phyloP scores from a whole-genome alignment of 2,888 invertebrate species.

The Drosophila anomalata region DNA sequence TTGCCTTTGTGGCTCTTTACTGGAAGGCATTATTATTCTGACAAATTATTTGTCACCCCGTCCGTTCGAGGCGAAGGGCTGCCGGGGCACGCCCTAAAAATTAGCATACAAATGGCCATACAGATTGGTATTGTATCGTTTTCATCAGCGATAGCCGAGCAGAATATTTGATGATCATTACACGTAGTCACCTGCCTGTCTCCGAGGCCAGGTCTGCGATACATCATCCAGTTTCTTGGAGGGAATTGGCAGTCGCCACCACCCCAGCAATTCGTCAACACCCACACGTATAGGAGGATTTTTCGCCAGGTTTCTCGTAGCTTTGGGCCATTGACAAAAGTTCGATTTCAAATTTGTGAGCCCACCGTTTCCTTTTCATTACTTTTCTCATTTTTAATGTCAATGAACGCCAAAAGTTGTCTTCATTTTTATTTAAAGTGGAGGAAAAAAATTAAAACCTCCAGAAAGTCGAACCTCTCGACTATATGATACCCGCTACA shows the following conservation, averaged over 20 bases:
- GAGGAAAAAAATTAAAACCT: conserved; percentile 58
- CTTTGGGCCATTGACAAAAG: conserved; percentile 59
- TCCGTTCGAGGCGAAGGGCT: conserved; percentile 29
- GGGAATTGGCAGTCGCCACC: conserved; percentile 11
- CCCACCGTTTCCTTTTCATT: conserved; percentile 43
- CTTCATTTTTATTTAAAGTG: conserved; percentile 76
- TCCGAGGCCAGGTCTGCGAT: conserved; percentile 7
- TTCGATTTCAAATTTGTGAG: conserved; percentile 52
- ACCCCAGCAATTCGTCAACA: conserved; percentile 22
- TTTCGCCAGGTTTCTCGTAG: conserved; percentile 17
- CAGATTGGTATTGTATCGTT: conserved; percentile 28
- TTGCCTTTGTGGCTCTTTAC: conserved; percentile 15
- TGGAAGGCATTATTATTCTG: conserved; percentile 52
- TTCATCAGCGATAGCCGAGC: conserved; percentile 37
- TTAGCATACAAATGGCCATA: conserved; percentile 48
- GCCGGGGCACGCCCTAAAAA: conserved; percentile 44
- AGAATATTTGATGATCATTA: conserved; percentile 52
- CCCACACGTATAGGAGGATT: conserved; percentile 22
- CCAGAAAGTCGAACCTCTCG: not conserved
- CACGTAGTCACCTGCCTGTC: conserved; percentile 7
- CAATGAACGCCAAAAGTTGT: conserved; percentile 76
- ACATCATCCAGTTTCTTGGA: conserved; percentile 2
- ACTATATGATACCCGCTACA: not conserved
- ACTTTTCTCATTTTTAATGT: conserved; percentile 57
- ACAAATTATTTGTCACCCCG: conserved; percentile 48